Percentiles rank a stretch among this genome's conserved stretches.
phyloP scores from a whole-genome alignment of 2,797 vertebrate species.

The Ctenosaura bakeri region DNA sequence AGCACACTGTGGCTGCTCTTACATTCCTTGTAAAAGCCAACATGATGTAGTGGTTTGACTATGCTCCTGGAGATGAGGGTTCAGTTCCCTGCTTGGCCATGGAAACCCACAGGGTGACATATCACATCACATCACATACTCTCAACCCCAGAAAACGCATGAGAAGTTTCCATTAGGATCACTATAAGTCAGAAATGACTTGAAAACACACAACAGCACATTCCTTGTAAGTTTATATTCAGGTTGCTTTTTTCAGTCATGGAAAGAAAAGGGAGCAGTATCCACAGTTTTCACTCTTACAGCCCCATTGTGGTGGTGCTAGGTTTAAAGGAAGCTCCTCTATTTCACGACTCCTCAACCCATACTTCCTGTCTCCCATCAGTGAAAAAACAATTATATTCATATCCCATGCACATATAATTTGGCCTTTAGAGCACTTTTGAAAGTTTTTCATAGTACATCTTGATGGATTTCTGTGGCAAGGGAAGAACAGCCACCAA shows the following conservation, averaged over 20 bases:
- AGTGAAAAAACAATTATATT: not conserved
- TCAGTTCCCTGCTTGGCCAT: no score
- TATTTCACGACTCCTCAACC: not conserved
- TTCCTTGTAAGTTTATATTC: no score
- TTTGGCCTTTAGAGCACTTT: not conserved
- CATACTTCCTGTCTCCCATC: not conserved
- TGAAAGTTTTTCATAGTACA: not conserved
- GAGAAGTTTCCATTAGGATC: no score
- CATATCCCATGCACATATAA: not conserved
- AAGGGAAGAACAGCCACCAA: not conserved
- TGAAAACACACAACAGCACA: no score
- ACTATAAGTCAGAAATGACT: no score
- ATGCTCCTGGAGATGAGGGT: no score
- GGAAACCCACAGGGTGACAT: no score
- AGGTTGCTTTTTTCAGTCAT: not conserved
- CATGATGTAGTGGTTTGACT: no score
- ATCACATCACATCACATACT: no score
- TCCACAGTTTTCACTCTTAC: not conserved
- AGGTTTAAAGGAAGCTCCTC: not conserved
- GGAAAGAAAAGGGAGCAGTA: not conserved
- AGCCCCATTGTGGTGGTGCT: not conserved
- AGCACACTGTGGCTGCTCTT: no score
- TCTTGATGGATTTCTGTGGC: constrained; percentile 6
- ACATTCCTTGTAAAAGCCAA: no score
- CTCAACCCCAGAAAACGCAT: no score